These are phyloP conservation scores for Eupithecia centaureata DNA, from an alignment of 2,888 invertebrate genomes.

Conservation along the genomic window DNA sequence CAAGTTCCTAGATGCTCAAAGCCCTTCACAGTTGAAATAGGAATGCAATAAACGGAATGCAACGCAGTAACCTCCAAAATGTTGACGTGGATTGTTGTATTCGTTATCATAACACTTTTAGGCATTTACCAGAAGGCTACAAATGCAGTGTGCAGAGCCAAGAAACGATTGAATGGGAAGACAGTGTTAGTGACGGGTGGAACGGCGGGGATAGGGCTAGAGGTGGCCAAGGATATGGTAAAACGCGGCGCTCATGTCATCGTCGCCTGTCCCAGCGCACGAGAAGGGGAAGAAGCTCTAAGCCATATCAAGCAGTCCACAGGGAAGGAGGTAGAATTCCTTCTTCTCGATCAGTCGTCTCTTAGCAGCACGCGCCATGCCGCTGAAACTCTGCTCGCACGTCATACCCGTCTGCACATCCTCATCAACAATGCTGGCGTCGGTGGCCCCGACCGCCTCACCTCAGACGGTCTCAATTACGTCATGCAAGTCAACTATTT, in stretches of 20 bases:
- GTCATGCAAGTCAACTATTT: conserved; percentile 96
- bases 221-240: conserved; percentile 64
- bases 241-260: conserved; percentile 63
- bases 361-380: conserved; percentile 89
- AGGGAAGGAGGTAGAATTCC: conserved; percentile 87
- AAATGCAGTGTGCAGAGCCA: conserved; percentile 48
- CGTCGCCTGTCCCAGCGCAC: conserved; percentile 62
- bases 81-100: conserved; percentile 18
- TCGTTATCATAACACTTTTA: conserved; percentile 12
- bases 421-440: conserved; percentile 95
- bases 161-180: conserved; percentile 52
- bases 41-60: background rate
- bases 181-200: conserved; percentile 66
- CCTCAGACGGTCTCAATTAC: conserved; percentile 91
- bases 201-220: conserved; percentile 65
- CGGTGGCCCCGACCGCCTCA: conserved; percentile 73
- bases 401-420: conserved; percentile 88
- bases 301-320: conserved; percentile 85
- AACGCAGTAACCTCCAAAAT: conserved; percentile 12
- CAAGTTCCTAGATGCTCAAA: background rate
- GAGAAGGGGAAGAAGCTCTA: conserved; percentile 62
- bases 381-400: conserved; percentile 87
- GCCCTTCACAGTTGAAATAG: background rate
- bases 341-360: conserved; percentile 88
- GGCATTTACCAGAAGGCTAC: conserved; percentile 31